Evolutionary conservation across 2,888 invertebrate genomes (phyloP).

Genomic region (Leistus spinibarbis): DNA sequence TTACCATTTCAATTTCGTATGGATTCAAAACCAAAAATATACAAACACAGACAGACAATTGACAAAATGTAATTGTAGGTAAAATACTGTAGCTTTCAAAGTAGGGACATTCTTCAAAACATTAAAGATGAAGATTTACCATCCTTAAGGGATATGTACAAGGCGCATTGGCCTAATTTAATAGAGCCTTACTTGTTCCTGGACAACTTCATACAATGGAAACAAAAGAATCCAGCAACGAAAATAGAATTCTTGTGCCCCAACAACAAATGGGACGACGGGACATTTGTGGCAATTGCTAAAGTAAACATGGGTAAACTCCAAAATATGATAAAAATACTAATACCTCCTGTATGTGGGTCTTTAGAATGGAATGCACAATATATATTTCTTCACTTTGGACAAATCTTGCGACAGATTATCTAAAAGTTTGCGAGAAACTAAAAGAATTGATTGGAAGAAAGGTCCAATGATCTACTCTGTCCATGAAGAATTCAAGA

Average conservation of each 20-base stretch:
- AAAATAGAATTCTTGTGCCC: background rate
- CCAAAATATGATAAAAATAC: no score
- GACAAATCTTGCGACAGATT: background rate
- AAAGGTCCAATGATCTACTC: background rate
- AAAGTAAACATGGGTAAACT: no score
- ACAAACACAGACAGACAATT: no score
- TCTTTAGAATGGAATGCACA: background rate
- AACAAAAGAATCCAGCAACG: background rate
- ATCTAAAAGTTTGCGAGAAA: background rate
- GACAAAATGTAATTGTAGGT: background rate
- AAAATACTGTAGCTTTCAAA: background rate
- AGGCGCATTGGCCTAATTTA: background rate
- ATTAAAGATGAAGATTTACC: slow-evolving; percentile 8
- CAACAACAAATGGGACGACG: background rate
- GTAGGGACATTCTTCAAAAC: background rate
- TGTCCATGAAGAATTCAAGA: background rate
- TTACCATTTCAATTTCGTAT: no score
- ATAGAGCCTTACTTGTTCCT: background rate
- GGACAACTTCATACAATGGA: slow-evolving; percentile 6
- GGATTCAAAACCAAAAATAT: no score
- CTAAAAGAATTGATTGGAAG: background rate
- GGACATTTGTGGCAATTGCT: slow-evolving; percentile 1
- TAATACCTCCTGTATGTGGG: no score
- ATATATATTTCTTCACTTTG: background rate
- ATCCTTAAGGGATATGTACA: background rate